Percentiles rank a stretch among this genome's conserved stretches.
Conservation (phyloP, 92 coral and sea anemone species). For the Paramuricea clavata region DNA sequence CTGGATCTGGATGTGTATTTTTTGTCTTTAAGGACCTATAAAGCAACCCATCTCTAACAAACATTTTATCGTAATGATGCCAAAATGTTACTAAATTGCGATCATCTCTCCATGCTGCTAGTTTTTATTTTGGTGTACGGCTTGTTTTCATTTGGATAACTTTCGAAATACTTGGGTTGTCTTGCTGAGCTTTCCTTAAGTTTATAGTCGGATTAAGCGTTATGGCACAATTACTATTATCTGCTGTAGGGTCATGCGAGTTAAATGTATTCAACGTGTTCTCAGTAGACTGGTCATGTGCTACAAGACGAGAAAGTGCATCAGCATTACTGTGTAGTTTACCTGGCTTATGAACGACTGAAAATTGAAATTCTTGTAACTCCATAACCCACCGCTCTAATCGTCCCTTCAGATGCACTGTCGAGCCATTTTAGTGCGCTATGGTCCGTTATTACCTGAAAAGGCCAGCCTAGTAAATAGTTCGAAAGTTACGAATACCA, state of each 20-base stretch:
- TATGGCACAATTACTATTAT: slow-evolving; percentile 36
- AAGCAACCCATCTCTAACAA: slow-evolving; percentile 45
- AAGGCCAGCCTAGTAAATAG: no score
- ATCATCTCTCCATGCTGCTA: slow-evolving; percentile 38
- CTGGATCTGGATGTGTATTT: slow-evolving; percentile 26
- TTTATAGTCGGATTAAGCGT: no score
- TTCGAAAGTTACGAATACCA: no score
- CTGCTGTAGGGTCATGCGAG: not conserved
- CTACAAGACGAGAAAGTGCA: no score
- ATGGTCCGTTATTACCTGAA: no score
- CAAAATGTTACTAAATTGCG: slow-evolving; percentile 32
- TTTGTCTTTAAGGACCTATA: not conserved
- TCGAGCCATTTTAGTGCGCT: slow-evolving; percentile 53
- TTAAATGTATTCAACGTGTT: no score
- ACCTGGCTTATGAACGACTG: no score
- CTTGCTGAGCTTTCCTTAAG: not conserved
- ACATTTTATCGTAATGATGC: slow-evolving; percentile 50
- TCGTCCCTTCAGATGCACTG: slow-evolving; percentile 48
- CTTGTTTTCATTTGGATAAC: not conserved
- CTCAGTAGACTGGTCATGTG: no score
- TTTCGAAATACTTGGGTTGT: slow-evolving; percentile 4
- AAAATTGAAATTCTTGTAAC: slow-evolving; percentile 64
- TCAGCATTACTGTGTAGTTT: no score
- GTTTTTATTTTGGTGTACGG: slow-evolving; percentile 20
- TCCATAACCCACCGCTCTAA: slow-evolving; percentile 63